phyloP scores from a whole-genome alignment of 1,140 invertebrate species.

The Drosophila hydei region DNA sequence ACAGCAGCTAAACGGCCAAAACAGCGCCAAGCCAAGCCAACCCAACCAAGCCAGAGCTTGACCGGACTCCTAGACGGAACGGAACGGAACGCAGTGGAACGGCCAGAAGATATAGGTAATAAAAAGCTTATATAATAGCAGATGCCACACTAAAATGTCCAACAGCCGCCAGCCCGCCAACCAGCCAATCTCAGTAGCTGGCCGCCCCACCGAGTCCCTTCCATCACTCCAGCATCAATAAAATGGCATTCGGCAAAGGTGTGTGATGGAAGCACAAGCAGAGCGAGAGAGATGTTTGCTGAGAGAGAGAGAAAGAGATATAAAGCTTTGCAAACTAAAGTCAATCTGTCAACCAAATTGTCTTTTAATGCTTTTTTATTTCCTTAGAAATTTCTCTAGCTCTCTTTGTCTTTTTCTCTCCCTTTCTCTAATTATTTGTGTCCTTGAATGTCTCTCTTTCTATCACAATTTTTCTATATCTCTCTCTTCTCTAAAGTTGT shows the following conservation, averaged over 20 bases:
- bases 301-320: not conserved
- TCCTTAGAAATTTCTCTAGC: no score
- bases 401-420: not conserved
- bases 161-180: not conserved
- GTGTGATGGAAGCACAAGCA: not conserved
- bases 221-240: not conserved
- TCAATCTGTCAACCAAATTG: conserved; percentile 3
- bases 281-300: not conserved
- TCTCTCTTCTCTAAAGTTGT: no score
- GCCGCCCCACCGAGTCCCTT: not conserved
- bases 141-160: conserved; percentile 38
- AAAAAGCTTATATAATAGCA: conserved; percentile 66
- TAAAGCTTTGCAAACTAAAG: not conserved
- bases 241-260: conserved; percentile 13
- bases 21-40: not conserved
- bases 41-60: not conserved
- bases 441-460: not conserved
- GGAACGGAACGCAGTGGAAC: not conserved
- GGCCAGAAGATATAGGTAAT: conserved; percentile 65
- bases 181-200: conserved; percentile 9
- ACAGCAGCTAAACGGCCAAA: conserved; percentile 15
- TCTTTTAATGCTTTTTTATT: not conserved
- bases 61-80: no score
- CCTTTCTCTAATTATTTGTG: not conserved
- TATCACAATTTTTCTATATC: no score